These are phyloP conservation scores for Cistogaster globosa DNA, from an alignment of 2,888 invertebrate genomes.

Conservation along the genomic window DNA sequence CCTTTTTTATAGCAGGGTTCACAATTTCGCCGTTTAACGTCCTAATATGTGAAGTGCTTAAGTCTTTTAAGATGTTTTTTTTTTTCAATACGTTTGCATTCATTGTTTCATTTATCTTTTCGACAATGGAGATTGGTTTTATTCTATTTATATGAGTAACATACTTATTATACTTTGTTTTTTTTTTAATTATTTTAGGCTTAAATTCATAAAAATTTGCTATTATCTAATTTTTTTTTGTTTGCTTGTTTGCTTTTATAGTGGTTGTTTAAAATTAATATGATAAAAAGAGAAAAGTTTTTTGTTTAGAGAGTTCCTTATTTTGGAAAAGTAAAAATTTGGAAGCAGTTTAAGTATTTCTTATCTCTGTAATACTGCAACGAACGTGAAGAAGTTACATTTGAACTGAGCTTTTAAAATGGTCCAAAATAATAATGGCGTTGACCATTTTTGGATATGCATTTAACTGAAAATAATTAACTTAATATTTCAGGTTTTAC, in stretches of 20 bases:
- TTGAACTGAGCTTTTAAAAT: too few relatives aligned
- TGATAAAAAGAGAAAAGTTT: neutral
- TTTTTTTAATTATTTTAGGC: slow-evolving; percentile 24
- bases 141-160: slow-evolving; percentile 9
- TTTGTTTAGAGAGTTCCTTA: neutral
- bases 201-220: slow-evolving; percentile 14
- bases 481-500: too few relatives aligned
- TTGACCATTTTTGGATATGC: too few relatives aligned
- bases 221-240: slow-evolving; percentile 24
- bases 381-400: neutral
- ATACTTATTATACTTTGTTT: slow-evolving; percentile 32
- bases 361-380: neutral
- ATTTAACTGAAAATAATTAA: too few relatives aligned
- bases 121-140: slow-evolving; percentile 66
- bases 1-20: slow-evolving; percentile 70
- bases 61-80: slow-evolving; percentile 75
- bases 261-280: slow-evolving; percentile 5
- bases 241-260: neutral
- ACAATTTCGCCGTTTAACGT: slow-evolving; percentile 71
- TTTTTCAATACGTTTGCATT: slow-evolving; percentile 64
- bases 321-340: slow-evolving; percentile 21
- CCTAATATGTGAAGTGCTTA: slow-evolving; percentile 77
- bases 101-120: slow-evolving; percentile 63
- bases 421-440: too few relatives aligned
- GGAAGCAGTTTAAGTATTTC: neutral